phyloP scores from a whole-genome alignment of 2,888 invertebrate species.

The Hermaeophaga mercurialis region DNA sequence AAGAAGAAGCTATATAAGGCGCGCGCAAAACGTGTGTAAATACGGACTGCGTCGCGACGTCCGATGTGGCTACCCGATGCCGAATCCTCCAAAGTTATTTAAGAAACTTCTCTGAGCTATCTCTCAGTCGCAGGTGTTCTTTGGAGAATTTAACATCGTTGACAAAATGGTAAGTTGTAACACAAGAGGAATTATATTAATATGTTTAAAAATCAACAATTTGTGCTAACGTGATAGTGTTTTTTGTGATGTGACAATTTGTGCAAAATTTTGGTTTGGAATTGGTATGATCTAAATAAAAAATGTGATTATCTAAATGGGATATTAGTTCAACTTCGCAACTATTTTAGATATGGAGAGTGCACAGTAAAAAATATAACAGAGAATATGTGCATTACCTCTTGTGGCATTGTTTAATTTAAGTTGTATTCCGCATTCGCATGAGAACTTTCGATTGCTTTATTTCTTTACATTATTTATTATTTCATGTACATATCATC shows the following conservation, averaged over 20 bases:
- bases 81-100: slow-evolving; percentile 49
- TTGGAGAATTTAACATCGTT: slow-evolving; percentile 50
- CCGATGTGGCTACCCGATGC: slow-evolving; percentile 34
- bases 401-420: too few relatives aligned
- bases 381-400: not conserved
- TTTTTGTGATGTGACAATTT: slow-evolving; percentile 1
- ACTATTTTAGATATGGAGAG: not conserved
- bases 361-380: too few relatives aligned
- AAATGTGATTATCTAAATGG: not conserved
- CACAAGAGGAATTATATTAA: not conserved
- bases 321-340: not conserved
- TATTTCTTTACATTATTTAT: too few relatives aligned
- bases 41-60: slow-evolving; percentile 37
- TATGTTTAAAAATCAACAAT: slow-evolving; percentile 9
- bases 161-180: slow-evolving; percentile 53
- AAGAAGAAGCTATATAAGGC: slow-evolving; percentile 51
- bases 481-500: too few relatives aligned
- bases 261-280: not conserved
- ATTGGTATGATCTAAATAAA: not conserved
- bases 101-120: slow-evolving; percentile 42
- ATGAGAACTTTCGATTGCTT: too few relatives aligned
- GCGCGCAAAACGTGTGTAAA: slow-evolving; percentile 39
- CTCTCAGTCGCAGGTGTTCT: slow-evolving; percentile 54
- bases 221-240: slow-evolving; percentile 17
- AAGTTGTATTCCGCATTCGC: too few relatives aligned